These are phyloP conservation scores for Pseudonaja textilis DNA, from an alignment of 2,113 vertebrate species.

Conservation along the genomic window DNA sequence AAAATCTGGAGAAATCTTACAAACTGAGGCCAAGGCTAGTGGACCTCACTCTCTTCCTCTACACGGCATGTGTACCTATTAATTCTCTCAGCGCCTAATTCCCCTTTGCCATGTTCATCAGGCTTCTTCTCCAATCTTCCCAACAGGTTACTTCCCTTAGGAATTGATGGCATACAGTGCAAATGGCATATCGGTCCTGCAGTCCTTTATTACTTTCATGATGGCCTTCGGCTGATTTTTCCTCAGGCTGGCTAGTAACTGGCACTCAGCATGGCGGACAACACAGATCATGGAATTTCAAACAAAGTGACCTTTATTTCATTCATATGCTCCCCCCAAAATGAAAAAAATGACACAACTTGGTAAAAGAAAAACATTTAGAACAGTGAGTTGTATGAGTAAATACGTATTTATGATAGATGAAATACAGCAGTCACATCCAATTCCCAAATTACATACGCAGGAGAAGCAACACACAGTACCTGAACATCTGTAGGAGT, in stretches of 20 bases:
- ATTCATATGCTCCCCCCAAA: not conserved
- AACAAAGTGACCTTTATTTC: not conserved
- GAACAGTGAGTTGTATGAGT: constrained; percentile 48
- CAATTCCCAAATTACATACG: constrained; percentile 56
- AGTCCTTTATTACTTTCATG: not conserved
- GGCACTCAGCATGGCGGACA: not conserved
- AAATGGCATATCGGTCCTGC: not conserved
- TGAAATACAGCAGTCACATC: constrained; percentile 46
- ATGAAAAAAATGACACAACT: constrained; percentile 4
- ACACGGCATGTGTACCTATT: not conserved
- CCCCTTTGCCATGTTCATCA: not conserved
- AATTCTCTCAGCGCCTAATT: not conserved
- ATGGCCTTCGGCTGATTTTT: not conserved
- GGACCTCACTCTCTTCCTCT: not conserved
- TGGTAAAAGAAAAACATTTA: constrained; percentile 41
- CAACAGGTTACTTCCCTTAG: not conserved
- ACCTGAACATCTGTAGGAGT: constrained; percentile 62
- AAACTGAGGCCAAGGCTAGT: not conserved
- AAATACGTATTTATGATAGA: constrained; percentile 52
- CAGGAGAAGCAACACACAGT: constrained; percentile 58
- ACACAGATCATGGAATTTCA: not conserved
- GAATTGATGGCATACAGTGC: not conserved
- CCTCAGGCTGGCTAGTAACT: not conserved
- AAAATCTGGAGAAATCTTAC: not conserved
- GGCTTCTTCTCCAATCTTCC: not conserved